A percentile compares a stretch with the other conserved stretches of the same genome.
Evolutionary conservation across 2,113 vertebrate genomes (phyloP).

Genomic region (Scopus umbretta): DNA sequence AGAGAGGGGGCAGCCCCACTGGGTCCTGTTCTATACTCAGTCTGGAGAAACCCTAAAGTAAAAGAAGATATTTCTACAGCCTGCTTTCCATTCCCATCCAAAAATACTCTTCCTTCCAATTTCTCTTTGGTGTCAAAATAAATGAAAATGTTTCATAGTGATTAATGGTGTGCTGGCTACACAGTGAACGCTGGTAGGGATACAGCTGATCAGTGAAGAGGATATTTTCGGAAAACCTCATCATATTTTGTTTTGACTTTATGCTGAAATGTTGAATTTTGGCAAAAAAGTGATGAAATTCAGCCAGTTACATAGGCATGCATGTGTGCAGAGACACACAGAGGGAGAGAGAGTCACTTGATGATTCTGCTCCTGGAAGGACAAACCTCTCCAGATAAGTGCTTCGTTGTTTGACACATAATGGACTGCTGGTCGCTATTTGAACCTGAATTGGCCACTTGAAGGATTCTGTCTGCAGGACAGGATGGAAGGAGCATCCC

Average conservation of each 20-base stretch:
- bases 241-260: conserved; percentile 33
- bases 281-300: not conserved
- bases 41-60: not conserved
- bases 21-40: not conserved
- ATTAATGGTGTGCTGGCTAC: conserved; percentile 43
- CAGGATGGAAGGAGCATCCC: not conserved
- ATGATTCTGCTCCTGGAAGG: not conserved
- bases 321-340: not conserved
- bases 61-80: not conserved
- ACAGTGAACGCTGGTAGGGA: not conserved
- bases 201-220: not conserved
- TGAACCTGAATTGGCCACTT: not conserved
- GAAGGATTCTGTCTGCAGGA: not conserved
- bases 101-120: conserved; percentile 13
- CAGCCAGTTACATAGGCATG: not conserved
- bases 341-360: accelerated
- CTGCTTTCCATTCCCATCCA: not conserved
- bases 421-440: not conserved
- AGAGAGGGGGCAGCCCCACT: not conserved
- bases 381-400: not conserved
- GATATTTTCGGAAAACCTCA: conserved; percentile 39
- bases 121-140: conserved; percentile 46
- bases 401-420: accelerated
- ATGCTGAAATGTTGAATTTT: conserved; percentile 16
- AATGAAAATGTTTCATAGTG: conserved; percentile 43